Percentiles rank a stretch among this genome's conserved stretches.
Conservation (phyloP, 2,797 vertebrate species). For the Salmo trutta region DNA sequence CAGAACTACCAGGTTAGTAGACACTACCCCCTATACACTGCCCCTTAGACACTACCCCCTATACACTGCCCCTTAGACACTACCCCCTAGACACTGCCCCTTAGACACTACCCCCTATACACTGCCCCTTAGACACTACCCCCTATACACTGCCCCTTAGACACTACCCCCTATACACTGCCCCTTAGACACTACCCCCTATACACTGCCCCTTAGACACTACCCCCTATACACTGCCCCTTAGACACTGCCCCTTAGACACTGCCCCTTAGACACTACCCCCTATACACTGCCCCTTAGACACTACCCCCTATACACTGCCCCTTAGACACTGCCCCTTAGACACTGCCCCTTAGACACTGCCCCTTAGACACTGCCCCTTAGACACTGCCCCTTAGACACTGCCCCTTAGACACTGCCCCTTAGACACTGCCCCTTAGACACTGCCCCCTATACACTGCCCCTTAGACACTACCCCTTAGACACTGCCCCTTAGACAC, state of each 20-base stretch:
- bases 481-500: background rate
- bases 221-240: constrained; percentile 41
- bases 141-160: constrained; percentile 71
- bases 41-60: constrained; percentile 67
- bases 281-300: constrained; percentile 23
- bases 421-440: background rate
- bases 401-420: constrained; percentile 52
- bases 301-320: background rate
- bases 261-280: constrained; percentile 68
- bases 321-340: background rate
- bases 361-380: background rate
- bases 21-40: constrained; percentile 73
- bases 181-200: background rate
- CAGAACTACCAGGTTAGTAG: constrained; percentile 88
- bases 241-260: no score
- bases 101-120: constrained; percentile 68
- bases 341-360: constrained; percentile 38
- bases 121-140: constrained; percentile 67
- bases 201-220: background rate
- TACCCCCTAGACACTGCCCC: constrained; percentile 72
- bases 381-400: background rate
- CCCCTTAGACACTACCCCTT: constrained; percentile 42
- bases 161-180: constrained; percentile 55
- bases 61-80: constrained; percentile 71
- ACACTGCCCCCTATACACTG: background rate